Evolutionary conservation across 2,888 invertebrate species (phyloP).

Genomic region (Hartigia nigra): DNA sequence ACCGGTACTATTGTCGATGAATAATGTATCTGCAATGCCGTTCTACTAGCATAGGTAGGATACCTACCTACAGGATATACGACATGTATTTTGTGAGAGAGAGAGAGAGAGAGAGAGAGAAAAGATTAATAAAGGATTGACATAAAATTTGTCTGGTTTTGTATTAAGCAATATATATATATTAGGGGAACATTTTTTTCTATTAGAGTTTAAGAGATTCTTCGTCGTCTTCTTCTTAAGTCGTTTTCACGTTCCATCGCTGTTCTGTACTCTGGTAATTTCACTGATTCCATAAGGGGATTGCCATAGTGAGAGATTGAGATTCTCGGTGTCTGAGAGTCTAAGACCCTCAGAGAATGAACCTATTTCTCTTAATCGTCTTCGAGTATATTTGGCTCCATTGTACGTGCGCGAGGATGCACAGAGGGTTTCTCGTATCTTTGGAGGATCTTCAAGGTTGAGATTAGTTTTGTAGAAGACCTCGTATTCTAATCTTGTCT

Average conservation of each 20-base stretch:
- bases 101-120: neutral
- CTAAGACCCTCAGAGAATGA: neutral
- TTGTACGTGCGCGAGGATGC: neutral
- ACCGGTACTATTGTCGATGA: constrained; percentile 37
- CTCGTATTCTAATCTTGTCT: neutral
- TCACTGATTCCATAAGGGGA: neutral
- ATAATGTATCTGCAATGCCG: constrained; percentile 34
- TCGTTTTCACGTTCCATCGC: neutral
- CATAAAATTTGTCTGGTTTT: neutral
- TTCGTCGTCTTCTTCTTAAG: neutral
- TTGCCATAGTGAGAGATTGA: neutral
- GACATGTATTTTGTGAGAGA: neutral
- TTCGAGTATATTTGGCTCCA: neutral
- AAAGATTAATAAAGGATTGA: neutral
- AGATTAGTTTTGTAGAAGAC: neutral
- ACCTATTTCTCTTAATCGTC: neutral
- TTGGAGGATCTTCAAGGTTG: neutral
- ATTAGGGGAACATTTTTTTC: neutral
- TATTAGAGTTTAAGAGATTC: neutral
- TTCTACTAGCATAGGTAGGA: neutral
- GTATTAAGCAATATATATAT: neutral
- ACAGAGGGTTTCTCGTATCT: neutral
- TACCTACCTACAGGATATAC: neutral
- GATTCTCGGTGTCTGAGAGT: neutral
- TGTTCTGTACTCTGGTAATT: neutral